phyloP scores from a whole-genome alignment of 2,888 invertebrate species.

The Lepidocyrtinus sp. region DNA sequence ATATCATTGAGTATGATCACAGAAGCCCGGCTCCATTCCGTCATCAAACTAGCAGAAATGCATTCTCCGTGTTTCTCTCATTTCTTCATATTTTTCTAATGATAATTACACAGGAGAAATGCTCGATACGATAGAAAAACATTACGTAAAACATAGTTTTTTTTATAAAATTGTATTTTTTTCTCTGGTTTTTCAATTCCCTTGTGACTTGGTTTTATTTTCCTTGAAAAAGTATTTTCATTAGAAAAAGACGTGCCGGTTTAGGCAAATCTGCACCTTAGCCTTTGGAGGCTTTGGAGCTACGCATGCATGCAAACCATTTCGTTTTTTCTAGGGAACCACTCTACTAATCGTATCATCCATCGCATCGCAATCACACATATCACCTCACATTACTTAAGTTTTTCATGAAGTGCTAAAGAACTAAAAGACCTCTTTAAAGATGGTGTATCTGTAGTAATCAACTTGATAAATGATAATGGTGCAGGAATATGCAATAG shows the following conservation, averaged over 20 bases:
- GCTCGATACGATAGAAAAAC: too few relatives aligned
- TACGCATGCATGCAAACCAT: not conserved
- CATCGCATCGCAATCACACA: too few relatives aligned
- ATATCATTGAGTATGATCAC: not conserved
- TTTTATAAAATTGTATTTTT: not conserved
- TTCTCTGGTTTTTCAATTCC: slow-evolving; percentile 27
- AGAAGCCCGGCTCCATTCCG: slow-evolving; percentile 29
- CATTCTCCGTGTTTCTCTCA: slow-evolving; percentile 10
- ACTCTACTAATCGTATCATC: too few relatives aligned
- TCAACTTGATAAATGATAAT: not conserved
- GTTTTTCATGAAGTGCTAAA: not conserved
- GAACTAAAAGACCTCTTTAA: not conserved
- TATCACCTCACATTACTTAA: too few relatives aligned
- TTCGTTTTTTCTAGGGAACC: too few relatives aligned
- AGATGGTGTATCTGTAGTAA: not conserved
- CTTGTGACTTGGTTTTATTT: slow-evolving; percentile 47
- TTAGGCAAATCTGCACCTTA: not conserved
- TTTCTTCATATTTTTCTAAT: slow-evolving; percentile 61
- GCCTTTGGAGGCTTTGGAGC: too few relatives aligned
- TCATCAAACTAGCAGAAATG: not conserved
- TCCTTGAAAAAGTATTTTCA: not conserved
- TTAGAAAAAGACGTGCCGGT: not conserved
- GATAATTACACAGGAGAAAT: slow-evolving; percentile 64
- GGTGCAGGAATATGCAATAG: not conserved
- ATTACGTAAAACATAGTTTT: not conserved